Base-by-base conservation (phyloP, 2,797 vertebrate species). In the Lacerta bilineata region DNA sequence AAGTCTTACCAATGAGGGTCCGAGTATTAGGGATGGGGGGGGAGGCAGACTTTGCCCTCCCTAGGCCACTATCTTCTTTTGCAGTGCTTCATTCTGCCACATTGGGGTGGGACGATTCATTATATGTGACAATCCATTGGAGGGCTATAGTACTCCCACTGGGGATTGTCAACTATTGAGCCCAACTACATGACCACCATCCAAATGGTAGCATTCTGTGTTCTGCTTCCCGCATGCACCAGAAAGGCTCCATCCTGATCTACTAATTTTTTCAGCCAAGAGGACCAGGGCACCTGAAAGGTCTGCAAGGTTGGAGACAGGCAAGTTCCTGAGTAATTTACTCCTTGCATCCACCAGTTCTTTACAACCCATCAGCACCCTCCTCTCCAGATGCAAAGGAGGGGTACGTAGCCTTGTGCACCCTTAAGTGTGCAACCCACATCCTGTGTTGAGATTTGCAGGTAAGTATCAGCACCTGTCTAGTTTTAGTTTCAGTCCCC, bases 131-230 rank as follows among this genome's bases (percentile, higher is more conserved):
- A 50, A 36, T 6, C 59, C 87, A 69, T 29, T 92, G 20, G 61
- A 64, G 61, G 50, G 61, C 61, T 64, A 64, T 64, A 64, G 61
- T 88, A 86, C 77, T 89, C 83, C 13, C 61, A 87, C 83, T 64
- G 80, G 79, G 8, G 29, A 81, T 29, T 29, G 36, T 39, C 39
- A 66, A 66, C 66, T 15, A 17, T 18, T 64, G 39, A 9, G 8
- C 29, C 39, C 27, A 29, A 29, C 15, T 69, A 69, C 36, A 46
- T n/a, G 41, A 55, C 50, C 50, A 15, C 50, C 39, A 69, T 43
- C 36, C 29, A 15, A 64, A 69, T 18, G 43, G 27, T 55, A 29
- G 11, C 25, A 29, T 69, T 39, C 15, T 43, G 61, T 7, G 50
- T 55, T 55, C 50, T 55, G 41, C n/a, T 46, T 43, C 13, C 66